A percentile compares a stretch with the other conserved stretches of the same genome.
Conservation (phyloP, 2,113 vertebrate species). For the Sceloporus undulatus region DNA sequence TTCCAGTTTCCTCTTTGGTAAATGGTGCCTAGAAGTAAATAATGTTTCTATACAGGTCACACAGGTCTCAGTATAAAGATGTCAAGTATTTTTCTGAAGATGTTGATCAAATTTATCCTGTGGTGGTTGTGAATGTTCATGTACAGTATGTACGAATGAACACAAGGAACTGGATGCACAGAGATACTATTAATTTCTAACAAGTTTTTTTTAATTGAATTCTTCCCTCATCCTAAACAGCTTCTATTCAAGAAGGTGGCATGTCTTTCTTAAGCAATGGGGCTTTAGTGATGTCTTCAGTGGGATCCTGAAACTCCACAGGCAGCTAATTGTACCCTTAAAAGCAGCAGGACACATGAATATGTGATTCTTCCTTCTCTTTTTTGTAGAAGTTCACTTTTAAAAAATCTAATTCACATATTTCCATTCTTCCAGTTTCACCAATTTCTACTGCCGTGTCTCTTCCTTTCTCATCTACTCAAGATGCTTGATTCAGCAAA, state of each 20-base stretch:
- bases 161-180: neutral
- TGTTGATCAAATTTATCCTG: neutral
- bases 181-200: neutral
- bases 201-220: neutral
- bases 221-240: slow-evolving; percentile 4
- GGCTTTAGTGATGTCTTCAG: neutral
- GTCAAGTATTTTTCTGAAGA: neutral
- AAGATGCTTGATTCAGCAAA: neutral
- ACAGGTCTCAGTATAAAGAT: neutral
- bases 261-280: neutral
- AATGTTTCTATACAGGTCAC: neutral
- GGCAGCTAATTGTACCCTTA: neutral
- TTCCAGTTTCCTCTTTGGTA: neutral
- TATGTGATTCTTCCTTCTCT: neutral
- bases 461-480: neutral
- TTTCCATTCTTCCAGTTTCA: slow-evolving; percentile 2
- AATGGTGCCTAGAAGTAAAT: neutral
- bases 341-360: slow-evolving; percentile 3
- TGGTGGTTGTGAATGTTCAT: neutral
- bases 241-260: neutral
- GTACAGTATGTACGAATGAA: neutral
- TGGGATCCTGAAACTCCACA: neutral
- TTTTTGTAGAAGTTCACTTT: neutral
- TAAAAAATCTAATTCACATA: neutral
- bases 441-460: neutral